Percentiles rank a stretch among this genome's conserved stretches.
Evolutionary conservation across 1,140 invertebrate genomes (phyloP).

Genomic region (Aleiodes sp.): DNA sequence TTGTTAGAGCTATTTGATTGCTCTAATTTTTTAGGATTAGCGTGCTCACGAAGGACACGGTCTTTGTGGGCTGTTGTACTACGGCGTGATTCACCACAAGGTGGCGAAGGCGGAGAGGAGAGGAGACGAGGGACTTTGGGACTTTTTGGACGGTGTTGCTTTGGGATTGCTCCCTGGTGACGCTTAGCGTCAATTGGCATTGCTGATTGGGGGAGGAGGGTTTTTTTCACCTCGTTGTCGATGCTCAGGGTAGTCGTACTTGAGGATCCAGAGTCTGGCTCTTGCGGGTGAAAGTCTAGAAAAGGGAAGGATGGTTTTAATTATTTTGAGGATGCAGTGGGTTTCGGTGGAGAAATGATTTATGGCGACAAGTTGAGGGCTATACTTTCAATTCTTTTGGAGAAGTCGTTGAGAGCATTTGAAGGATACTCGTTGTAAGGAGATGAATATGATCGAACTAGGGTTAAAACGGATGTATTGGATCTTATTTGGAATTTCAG

Average conservation of each 20-base stretch:
- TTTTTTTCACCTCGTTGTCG: slow-evolving; percentile 66
- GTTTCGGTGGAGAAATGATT: too few species aligned
- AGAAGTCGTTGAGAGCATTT: too few species aligned
- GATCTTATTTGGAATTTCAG: not conserved
- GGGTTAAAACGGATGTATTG: not conserved
- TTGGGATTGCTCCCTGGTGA: slow-evolving; percentile 79
- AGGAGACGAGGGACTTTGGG: slow-evolving; percentile 9
- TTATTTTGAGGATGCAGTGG: not conserved
- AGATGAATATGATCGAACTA: too few species aligned
- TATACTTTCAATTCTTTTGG: too few species aligned
- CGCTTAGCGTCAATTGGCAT: slow-evolving; percentile 56
- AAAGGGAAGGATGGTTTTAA: slow-evolving; percentile 20
- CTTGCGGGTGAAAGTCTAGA: slow-evolving; percentile 61
- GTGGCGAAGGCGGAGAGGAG: not conserved
- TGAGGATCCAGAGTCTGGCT: slow-evolving; percentile 66
- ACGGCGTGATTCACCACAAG: slow-evolving; percentile 23
- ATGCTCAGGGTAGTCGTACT: slow-evolving; percentile 68
- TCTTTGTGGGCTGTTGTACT: slow-evolving; percentile 53
- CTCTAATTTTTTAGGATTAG: slow-evolving; percentile 65
- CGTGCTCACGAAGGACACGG: slow-evolving; percentile 61
- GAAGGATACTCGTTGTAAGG: too few species aligned
- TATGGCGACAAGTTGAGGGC: too few species aligned
- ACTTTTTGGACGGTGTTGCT: slow-evolving; percentile 65
- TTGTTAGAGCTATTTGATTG: slow-evolving; percentile 71
- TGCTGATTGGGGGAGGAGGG: slow-evolving; percentile 51